Conservation (phyloP, 2,888 invertebrate species). For the Ditula angustiorana region DNA sequence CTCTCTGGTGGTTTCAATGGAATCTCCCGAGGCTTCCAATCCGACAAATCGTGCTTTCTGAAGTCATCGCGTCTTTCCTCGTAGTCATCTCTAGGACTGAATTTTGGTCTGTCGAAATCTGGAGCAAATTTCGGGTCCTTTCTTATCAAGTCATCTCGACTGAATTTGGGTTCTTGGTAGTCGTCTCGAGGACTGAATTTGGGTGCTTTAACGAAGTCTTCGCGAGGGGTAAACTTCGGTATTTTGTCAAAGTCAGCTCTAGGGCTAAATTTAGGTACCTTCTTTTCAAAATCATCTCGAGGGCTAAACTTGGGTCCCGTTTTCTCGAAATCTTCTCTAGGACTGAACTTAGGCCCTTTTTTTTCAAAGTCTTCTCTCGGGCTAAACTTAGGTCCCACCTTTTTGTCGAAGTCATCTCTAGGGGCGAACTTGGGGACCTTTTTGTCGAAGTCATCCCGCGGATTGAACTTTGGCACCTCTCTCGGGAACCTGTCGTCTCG, state of each 20-base stretch:
- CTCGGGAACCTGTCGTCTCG: conserved; percentile 41
- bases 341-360: conserved; percentile 17
- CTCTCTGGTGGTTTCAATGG: conserved; percentile 14
- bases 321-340: conserved; percentile 20
- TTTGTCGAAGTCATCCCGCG: conserved; percentile 22
- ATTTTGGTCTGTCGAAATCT: conserved; percentile 27
- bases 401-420: conserved; percentile 10
- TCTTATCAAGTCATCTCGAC: conserved; percentile 10
- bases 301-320: conserved; percentile 27
- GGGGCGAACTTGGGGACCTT: conserved; percentile 30
- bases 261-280: conserved; percentile 27
- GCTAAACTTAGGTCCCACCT: conserved; percentile 14
- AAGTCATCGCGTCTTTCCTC: conserved; percentile 21
- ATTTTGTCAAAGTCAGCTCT: conserved; percentile 24
- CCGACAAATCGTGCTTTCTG: conserved; percentile 19
- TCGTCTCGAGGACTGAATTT: conserved; percentile 16
- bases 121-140: conserved; percentile 16
- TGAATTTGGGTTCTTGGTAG: conserved; percentile 22
- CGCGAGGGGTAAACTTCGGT: conserved; percentile 9
- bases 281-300: conserved; percentile 20
- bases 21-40: conserved; percentile 25
- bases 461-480: conserved; percentile 23
- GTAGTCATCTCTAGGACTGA: conserved; percentile 32
- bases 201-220: conserved; percentile 3
- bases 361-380: conserved; percentile 20